A percentile compares a stretch with the other conserved stretches of the same genome.
phyloP scores from a whole-genome alignment of 2,113 vertebrate genomes.

The Python bivittatus region DNA sequence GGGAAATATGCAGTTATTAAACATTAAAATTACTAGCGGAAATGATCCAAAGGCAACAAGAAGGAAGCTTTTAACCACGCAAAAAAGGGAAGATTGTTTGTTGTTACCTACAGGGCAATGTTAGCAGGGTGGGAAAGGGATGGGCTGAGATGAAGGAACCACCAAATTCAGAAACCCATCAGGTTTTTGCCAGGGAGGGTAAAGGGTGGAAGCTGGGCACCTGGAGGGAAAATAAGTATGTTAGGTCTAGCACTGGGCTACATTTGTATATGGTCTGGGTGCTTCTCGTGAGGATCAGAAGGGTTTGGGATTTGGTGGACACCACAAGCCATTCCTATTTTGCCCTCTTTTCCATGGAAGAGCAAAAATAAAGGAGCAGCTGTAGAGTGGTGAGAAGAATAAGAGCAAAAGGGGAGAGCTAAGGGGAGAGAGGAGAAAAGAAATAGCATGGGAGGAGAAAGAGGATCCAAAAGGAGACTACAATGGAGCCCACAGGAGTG shows the following conservation, averaged over 20 bases:
- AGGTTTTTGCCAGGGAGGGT: neutral
- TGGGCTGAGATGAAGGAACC: no score
- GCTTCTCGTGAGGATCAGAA: neutral
- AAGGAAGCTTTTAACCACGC: neutral
- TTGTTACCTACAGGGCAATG: neutral
- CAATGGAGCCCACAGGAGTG: no score
- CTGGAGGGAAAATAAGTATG: neutral
- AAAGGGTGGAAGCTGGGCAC: no score
- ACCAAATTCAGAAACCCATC: neutral
- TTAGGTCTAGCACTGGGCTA: neutral
- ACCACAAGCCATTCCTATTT: neutral
- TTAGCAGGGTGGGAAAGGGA: neutral
- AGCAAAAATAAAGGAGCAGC: no score
- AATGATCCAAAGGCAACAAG: slow-evolving; percentile 35
- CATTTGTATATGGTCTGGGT: neutral
- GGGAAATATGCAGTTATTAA: slow-evolving; percentile 62
- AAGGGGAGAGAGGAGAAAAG: no score
- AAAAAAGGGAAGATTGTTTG: slow-evolving; percentile 20
- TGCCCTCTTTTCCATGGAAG: no score
- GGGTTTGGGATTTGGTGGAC: neutral
- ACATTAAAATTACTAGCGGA: slow-evolving; percentile 45
- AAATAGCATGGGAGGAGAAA: no score
- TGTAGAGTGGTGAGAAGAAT: no score
- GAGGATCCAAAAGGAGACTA: neutral
- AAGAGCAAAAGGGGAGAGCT: no score